Base-by-base conservation (phyloP, 1,140 invertebrate genomes). In the Amyelois transitella region DNA sequence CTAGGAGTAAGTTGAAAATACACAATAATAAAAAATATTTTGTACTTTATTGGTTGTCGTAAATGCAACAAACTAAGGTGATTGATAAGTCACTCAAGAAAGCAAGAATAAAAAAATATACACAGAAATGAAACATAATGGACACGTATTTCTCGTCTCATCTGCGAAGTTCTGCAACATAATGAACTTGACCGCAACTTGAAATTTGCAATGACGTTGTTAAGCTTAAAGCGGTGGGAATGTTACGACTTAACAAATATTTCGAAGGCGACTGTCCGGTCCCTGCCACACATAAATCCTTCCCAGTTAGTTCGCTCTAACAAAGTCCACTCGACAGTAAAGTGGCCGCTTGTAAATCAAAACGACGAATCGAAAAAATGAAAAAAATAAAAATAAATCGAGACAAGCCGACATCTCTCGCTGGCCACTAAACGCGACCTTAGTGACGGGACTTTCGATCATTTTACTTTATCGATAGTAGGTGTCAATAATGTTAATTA, bases 281-380 rank as follows among this genome's bases (percentile, higher is more conserved):
- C 57, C 59, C 66, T 66, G 62, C 58, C 55, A 52, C 57, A 67
- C 78, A 79, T 87, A 87, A 87, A 87, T 81, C 77, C 69, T 78
- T 62, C 60, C 70, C 71, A 71, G 79, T 86, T 83, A 84, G 71
- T 60, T 69, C 55, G 60, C 68, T 69, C 67, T 78, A 85, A 85
- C 77, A 83, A 86, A 81, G 75, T 81, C 72, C 72, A 71, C 63
- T 69, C 62, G 76, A 72, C 74, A 75, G 74, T 79, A 82, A 84
- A 81, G 70, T 73, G 77, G 69, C 67, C 63, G 77, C 69, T 73
- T 84, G 79, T 86, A 86, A 86, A 84, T 86, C 83, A 86, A 80
- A 82, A 78, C 72, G 73, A 78, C 72, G 68, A 75, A 77, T 81
- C 71, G 69, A 84, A 81, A 81, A 83, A 77, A 66, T 58, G 53